Evolutionary conservation across 1,140 invertebrate species (phyloP).

Genomic region (Brachionus manjavacas): DNA sequence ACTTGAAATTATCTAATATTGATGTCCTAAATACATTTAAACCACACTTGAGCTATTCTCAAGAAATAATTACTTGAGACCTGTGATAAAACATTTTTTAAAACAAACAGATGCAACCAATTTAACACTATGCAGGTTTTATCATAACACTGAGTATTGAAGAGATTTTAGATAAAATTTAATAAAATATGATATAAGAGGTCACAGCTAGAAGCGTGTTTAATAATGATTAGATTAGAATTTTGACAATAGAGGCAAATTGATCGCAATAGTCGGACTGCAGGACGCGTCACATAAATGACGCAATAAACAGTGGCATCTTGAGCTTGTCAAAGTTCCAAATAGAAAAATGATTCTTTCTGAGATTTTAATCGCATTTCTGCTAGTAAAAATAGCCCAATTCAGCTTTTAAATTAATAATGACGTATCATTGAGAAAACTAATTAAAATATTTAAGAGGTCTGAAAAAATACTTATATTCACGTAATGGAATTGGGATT

Average conservation of each 20-base stretch:
- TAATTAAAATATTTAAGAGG: background rate
- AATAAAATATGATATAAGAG: background rate
- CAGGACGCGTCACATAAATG: background rate
- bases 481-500: background rate
- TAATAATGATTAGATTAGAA: background rate
- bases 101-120: background rate
- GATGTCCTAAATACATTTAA: background rate
- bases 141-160: background rate
- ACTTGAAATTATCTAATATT: background rate
- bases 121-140: background rate
- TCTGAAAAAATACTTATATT: background rate
- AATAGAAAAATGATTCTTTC: background rate
- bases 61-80: background rate
- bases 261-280: background rate
- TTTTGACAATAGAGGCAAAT: background rate
- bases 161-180: background rate
- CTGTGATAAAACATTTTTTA: background rate
- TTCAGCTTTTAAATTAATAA: background rate
- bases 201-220: background rate
- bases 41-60: background rate
- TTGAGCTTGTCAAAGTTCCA: background rate
- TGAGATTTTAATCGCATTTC: background rate
- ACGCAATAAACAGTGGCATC: background rate
- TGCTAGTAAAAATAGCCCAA: background rate
- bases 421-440: background rate